A percentile compares a stretch with the other conserved stretches of the same genome.
phyloP scores from a whole-genome alignment of 2,113 vertebrate species.

The Pungitius pungitius region DNA sequence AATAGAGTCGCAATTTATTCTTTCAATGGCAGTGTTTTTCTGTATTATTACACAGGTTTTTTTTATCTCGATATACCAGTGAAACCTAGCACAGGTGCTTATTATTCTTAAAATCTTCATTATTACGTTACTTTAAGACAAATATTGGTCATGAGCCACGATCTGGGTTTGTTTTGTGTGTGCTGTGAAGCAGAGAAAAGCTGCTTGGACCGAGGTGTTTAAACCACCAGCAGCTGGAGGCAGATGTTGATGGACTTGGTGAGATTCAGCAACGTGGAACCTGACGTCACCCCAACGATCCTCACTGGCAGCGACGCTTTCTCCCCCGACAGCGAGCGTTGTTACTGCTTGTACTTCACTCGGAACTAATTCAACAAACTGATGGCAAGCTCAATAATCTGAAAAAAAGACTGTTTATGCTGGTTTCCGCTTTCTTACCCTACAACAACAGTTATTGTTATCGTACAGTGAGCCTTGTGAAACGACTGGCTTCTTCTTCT shows the following conservation, averaged over 20 bases:
- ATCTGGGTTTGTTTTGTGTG: neutral
- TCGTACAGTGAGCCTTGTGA: slow-evolving; percentile 19
- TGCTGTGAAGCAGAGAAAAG: slow-evolving; percentile 59
- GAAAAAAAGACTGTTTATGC: slow-evolving; percentile 34
- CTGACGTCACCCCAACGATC: slow-evolving; percentile 57
- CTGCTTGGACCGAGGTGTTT: slow-evolving; percentile 53
- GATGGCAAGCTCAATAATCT: slow-evolving; percentile 7
- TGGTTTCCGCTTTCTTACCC: slow-evolving; percentile 28
- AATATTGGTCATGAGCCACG: neutral
- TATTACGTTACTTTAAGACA: neutral
- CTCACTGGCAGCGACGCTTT: slow-evolving; percentile 64
- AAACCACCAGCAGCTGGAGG: slow-evolving; percentile 32
- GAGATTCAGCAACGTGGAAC: slow-evolving; percentile 71
- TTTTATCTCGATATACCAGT: too few relatives aligned
- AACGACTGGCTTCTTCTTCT: slow-evolving; percentile 13
- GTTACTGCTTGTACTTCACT: slow-evolving; percentile 13
- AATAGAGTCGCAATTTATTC: slow-evolving; percentile 35
- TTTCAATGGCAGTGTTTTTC: slow-evolving; percentile 12
- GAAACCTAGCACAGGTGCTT: neutral
- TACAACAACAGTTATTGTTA: slow-evolving; percentile 53
- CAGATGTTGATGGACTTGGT: slow-evolving; percentile 57
- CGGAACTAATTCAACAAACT: slow-evolving; percentile 48
- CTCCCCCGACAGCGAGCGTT: slow-evolving; percentile 23
- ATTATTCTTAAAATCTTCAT: neutral
- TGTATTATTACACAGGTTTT: too few relatives aligned